Percentiles rank a stretch among this genome's conserved stretches.
Evolutionary conservation across 2,888 invertebrate species (phyloP).

Genomic region (Spatulosminthurus flaviceps): DNA sequence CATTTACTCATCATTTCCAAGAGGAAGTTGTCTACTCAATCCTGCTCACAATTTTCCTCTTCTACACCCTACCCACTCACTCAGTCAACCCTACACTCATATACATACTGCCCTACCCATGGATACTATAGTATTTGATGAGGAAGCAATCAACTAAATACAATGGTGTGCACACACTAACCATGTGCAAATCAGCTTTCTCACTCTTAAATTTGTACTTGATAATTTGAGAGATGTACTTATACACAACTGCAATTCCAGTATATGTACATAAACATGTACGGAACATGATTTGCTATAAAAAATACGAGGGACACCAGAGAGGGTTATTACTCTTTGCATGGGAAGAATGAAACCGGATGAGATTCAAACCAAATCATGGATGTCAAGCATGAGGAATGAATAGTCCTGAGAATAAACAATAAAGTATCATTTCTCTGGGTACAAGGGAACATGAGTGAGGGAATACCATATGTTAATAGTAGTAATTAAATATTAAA

Average conservation of each 20-base stretch:
- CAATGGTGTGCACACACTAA: neutral
- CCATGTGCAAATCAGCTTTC: slow-evolving; percentile 25
- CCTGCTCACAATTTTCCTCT: neutral
- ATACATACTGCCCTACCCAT: no score
- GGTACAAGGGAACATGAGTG: neutral
- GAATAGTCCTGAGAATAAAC: neutral
- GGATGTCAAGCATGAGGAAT: slow-evolving; percentile 19
- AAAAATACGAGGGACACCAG: neutral
- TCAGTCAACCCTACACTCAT: no score
- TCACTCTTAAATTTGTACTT: slow-evolving; percentile 26
- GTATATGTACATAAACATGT: neutral
- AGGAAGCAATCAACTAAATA: slow-evolving; percentile 18
- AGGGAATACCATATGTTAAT: slow-evolving; percentile 11
- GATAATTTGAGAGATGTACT: slow-evolving; percentile 6
- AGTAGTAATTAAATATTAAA: slow-evolving; percentile 25
- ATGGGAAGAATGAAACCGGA: slow-evolving; percentile 30
- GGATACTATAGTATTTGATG: neutral
- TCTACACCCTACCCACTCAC: no score
- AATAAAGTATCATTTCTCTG: slow-evolving; percentile 13
- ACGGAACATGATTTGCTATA: neutral
- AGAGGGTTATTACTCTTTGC: slow-evolving; percentile 12
- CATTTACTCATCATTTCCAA: slow-evolving; percentile 12
- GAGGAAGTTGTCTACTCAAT: slow-evolving; percentile 19
- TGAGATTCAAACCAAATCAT: slow-evolving; percentile 34
- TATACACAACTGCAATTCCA: neutral